Conservation (phyloP, 2,888 invertebrate genomes). For the Slavum lentiscoides region DNA sequence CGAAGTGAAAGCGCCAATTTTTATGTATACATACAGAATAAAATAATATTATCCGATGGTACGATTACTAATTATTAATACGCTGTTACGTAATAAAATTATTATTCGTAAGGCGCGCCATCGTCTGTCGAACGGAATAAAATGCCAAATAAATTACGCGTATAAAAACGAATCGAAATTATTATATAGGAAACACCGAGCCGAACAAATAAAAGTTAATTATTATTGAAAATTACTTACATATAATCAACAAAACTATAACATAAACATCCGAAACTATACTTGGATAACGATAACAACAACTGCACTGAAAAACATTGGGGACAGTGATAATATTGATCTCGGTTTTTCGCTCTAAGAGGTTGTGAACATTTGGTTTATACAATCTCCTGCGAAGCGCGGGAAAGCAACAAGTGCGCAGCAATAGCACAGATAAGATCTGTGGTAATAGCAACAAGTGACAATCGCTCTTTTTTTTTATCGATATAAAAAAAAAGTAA, state of each 20-base stretch:
- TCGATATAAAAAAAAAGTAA: no score
- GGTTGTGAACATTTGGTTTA: background rate
- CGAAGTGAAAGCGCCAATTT: no score
- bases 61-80: background rate
- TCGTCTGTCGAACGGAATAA: no score
- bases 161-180: no score
- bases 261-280: background rate
- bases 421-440: no score
- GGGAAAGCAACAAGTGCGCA: background rate
- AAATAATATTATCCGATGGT: background rate
- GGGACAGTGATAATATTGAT: constrained; percentile 10
- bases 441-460: no score
- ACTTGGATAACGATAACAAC: constrained; percentile 5
- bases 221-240: constrained; percentile 14
- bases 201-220: background rate
- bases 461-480: no score
- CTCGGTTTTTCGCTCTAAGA: background rate
- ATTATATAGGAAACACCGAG: background rate
- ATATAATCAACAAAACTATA: background rate
- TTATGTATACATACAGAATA: no score
- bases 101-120: background rate
- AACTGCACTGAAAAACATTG: background rate
- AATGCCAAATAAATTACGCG: constrained; percentile 6
- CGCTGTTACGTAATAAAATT: background rate
- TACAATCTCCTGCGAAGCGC: constrained; percentile 4